These are phyloP conservation scores for Drosophila sp. DNA, from an alignment of 1,140 invertebrate genomes.

Conservation along the genomic window DNA sequence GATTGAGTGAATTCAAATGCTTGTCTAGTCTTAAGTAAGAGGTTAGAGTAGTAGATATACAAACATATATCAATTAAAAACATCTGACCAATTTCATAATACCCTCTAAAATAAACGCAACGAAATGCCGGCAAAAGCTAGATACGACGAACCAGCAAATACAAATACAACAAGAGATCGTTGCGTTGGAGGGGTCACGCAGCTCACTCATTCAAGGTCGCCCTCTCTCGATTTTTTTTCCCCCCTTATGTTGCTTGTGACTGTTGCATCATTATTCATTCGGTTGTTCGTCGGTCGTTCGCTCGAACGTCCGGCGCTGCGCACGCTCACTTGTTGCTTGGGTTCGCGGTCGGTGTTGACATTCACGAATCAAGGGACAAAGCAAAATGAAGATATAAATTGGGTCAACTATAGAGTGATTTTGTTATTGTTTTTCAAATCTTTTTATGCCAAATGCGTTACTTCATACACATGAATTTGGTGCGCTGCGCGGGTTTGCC, in stretches of 20 bases:
- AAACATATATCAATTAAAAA: slow-evolving; percentile 2
- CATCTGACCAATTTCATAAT: slow-evolving; percentile 29
- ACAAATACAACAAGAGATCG: slow-evolving; percentile 6
- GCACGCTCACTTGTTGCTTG: slow-evolving; percentile 44
- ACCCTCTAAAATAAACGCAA: slow-evolving; percentile 54
- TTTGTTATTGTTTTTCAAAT: slow-evolving; percentile 42
- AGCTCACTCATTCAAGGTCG: slow-evolving; percentile 70
- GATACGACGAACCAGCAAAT: slow-evolving; percentile 1
- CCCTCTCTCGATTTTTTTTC: slow-evolving; percentile 58
- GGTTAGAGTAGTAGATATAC: not conserved
- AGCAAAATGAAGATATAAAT: slow-evolving; percentile 60
- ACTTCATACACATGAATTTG: slow-evolving; percentile 45
- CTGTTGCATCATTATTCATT: slow-evolving; percentile 63
- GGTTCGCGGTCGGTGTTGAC: slow-evolving; percentile 56
- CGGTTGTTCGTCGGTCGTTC: slow-evolving; percentile 30
- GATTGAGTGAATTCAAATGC: no score
- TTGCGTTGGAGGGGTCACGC: slow-evolving; percentile 55
- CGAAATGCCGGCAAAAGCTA: slow-evolving; percentile 33
- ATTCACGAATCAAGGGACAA: slow-evolving; percentile 70
- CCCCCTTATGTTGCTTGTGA: slow-evolving; percentile 29
- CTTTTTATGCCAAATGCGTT: slow-evolving; percentile 66
- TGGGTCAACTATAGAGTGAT: slow-evolving; percentile 68
- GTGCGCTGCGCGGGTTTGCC: slow-evolving; percentile 24
- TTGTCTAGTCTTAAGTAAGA: not conserved
- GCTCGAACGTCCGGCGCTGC: slow-evolving; percentile 25